Percentiles rank a stretch among this genome's conserved stretches.
Conservation (phyloP, 2,797 vertebrate species). For the Eidolon dupreanum region DNA sequence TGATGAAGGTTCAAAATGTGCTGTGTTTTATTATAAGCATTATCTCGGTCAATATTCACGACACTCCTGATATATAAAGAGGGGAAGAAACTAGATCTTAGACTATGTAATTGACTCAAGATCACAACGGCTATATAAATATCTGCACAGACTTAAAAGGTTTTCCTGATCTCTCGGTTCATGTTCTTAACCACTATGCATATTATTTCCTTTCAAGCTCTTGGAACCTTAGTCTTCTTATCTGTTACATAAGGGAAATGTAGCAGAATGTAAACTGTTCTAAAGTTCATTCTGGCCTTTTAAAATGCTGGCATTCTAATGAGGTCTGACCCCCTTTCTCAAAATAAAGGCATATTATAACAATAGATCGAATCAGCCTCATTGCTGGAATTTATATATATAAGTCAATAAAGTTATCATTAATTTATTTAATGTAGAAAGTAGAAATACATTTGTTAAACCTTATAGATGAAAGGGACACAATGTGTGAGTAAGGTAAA, state of each 20-base stretch:
- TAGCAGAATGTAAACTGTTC: background rate
- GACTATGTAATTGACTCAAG: background rate
- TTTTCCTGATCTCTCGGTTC: background rate
- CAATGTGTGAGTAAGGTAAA: background rate
- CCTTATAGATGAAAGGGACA: background rate
- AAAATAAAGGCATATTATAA: background rate
- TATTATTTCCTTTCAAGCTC: background rate
- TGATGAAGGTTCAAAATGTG: background rate
- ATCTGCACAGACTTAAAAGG: background rate
- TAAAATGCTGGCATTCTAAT: conserved; percentile 8
- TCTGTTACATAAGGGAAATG: background rate
- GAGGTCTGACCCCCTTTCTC: background rate
- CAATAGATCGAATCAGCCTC: background rate
- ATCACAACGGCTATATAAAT: background rate
- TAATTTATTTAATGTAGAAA: background rate
- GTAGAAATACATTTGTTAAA: background rate
- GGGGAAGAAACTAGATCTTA: background rate
- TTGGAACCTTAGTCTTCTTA: background rate
- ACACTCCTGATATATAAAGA: background rate
- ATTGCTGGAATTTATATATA: background rate
- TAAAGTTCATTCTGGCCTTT: background rate
- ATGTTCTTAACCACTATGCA: background rate
- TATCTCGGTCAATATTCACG: conserved; percentile 13
- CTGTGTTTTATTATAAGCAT: background rate
- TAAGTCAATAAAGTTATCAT: background rate